Percentiles rank a stretch among this genome's conserved stretches.
These are phyloP conservation scores for Sitta carolinensis DNA, from an alignment of 2,797 vertebrate species.

Conservation along the genomic window DNA sequence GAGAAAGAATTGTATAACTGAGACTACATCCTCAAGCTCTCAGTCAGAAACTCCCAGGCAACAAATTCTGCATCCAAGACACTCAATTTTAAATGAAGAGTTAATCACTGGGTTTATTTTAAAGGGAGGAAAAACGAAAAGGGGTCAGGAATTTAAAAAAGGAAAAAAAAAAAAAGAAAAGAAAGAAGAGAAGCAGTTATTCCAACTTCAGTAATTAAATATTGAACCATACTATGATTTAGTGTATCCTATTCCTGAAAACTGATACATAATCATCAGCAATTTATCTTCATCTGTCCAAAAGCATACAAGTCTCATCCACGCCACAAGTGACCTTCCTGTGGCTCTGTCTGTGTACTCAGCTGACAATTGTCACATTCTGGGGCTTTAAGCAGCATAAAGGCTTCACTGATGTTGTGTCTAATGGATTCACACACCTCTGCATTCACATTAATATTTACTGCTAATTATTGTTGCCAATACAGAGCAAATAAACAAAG, in stretches of 20 bases:
- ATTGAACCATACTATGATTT: background rate
- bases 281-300: background rate
- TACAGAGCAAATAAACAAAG: background rate
- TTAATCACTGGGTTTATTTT: background rate
- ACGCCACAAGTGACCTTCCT: background rate
- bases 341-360: background rate
- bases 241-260: background rate
- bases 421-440: background rate
- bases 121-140: background rate
- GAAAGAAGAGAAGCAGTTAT: background rate
- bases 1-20: background rate
- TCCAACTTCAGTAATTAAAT: background rate
- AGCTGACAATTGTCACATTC: background rate
- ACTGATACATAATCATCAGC: background rate
- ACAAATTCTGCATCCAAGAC: background rate
- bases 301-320: background rate
- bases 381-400: background rate
- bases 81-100: background rate
- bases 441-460: background rate
- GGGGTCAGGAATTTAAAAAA: accelerated
- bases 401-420: background rate
- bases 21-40: background rate
- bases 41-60: background rate
- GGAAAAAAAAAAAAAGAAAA: no score
- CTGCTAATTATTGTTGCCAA: background rate